A percentile compares a stretch with the other conserved stretches of the same genome.
phyloP scores from a whole-genome alignment of 2,888 invertebrate species.

The Phengaris arion region DNA sequence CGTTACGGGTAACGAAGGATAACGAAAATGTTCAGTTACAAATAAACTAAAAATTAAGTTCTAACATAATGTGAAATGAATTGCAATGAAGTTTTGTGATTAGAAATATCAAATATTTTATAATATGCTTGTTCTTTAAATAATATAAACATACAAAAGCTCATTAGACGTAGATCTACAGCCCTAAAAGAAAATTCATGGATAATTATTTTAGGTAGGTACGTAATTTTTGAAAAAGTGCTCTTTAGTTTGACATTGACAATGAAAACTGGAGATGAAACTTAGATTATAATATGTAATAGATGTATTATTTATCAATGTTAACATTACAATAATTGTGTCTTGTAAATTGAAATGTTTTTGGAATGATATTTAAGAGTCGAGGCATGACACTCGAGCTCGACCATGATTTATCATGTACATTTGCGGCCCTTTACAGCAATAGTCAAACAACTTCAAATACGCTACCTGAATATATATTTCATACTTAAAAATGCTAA shows the following conservation, averaged over 20 bases:
- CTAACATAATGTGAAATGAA: not conserved
- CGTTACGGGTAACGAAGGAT: not conserved
- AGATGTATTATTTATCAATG: too few species aligned
- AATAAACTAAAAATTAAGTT: not conserved
- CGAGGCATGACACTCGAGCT: not conserved
- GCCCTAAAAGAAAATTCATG: too few species aligned
- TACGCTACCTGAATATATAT: slow-evolving; percentile 66
- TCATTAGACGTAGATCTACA: too few species aligned
- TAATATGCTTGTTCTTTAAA: too few species aligned
- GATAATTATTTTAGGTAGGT: too few species aligned
- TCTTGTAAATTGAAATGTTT: not conserved
- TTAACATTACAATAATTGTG: not conserved
- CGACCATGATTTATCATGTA: slow-evolving; percentile 48
- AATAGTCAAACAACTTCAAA: slow-evolving; percentile 57
- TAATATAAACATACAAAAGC: too few species aligned
- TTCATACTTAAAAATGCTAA: slow-evolving; percentile 59
- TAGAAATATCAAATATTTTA: too few species aligned
- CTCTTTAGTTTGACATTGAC: too few species aligned
- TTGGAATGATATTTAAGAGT: not conserved
- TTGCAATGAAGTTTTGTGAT: too few species aligned
- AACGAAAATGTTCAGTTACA: not conserved
- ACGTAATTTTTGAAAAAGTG: too few species aligned
- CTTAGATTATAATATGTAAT: too few species aligned
- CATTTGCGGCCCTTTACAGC: slow-evolving; percentile 55
- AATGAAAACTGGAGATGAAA: too few species aligned